phyloP scores from a whole-genome alignment of 2,113 vertebrate genomes.

The Neopipo cinnamomea region DNA sequence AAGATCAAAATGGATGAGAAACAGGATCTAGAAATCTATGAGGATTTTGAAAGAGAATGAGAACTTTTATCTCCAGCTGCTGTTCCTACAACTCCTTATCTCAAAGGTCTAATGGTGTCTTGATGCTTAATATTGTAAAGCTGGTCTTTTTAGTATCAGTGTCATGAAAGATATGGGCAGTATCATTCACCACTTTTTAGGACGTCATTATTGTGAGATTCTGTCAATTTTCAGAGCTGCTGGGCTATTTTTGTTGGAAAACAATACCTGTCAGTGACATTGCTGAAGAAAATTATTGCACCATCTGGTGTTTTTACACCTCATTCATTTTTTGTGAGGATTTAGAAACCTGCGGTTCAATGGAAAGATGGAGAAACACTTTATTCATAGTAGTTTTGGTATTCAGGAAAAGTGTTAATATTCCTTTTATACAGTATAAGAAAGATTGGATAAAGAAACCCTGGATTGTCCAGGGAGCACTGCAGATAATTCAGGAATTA shows the following conservation, averaged over 20 bases:
- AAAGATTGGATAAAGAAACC: background rate
- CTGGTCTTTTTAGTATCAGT: background rate
- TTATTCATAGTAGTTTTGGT: background rate
- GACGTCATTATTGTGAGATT: background rate
- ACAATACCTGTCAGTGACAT: background rate
- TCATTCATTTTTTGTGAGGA: background rate
- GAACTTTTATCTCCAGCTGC: background rate
- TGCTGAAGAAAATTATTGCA: background rate
- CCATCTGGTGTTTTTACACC: background rate
- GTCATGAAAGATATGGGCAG: background rate
- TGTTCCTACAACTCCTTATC: background rate
- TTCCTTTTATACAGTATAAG: background rate
- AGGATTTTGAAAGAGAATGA: background rate
- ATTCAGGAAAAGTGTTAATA: background rate
- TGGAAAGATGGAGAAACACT: background rate
- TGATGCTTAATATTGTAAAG: background rate
- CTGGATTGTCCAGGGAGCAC: background rate
- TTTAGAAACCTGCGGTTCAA: background rate
- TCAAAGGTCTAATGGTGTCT: background rate
- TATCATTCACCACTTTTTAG: background rate
- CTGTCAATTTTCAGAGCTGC: background rate
- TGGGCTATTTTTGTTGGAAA: background rate
- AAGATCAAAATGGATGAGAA: background rate
- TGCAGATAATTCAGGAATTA: slow-evolving; percentile 4
- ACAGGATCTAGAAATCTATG: background rate